phyloP scores from a whole-genome alignment of 2,113 vertebrate species.

The Myotis yumanensis region DNA sequence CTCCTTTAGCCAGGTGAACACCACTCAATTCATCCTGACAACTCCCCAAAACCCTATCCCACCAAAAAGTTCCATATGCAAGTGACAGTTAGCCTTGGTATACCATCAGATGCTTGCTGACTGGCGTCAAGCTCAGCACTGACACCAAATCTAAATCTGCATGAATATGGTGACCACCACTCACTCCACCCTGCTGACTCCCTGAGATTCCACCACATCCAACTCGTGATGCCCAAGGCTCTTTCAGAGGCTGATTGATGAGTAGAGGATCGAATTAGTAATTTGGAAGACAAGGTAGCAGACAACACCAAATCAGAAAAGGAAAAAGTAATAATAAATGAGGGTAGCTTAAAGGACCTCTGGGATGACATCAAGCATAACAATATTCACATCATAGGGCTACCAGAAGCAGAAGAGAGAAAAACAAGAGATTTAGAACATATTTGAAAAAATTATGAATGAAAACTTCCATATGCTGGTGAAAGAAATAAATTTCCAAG shows the following conservation, averaged over 20 bases:
- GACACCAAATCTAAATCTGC: not conserved
- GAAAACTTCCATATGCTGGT: not conserved
- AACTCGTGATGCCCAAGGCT: not conserved
- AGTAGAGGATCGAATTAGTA: not conserved
- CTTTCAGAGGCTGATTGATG: not conserved
- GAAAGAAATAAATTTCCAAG: not conserved
- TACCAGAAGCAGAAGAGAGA: not conserved
- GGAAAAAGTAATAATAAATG: not conserved
- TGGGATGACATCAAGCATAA: not conserved
- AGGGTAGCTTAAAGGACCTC: not conserved
- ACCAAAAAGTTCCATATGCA: not conserved
- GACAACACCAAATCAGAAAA: not conserved
- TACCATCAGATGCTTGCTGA: not conserved
- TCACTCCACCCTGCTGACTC: not conserved
- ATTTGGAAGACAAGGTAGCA: not conserved
- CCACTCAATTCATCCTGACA: not conserved
- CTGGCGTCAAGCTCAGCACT: not conserved
- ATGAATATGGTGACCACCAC: not conserved
- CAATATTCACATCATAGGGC: not conserved
- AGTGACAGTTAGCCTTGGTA: not conserved
- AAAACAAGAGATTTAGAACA: not conserved
- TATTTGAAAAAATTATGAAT: not conserved
- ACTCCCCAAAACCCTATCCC: not conserved
- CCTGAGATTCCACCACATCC: not conserved
- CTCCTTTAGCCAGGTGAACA: not conserved